Conservation (phyloP, 2,888 invertebrate genomes). For the Lasius platythorax region DNA sequence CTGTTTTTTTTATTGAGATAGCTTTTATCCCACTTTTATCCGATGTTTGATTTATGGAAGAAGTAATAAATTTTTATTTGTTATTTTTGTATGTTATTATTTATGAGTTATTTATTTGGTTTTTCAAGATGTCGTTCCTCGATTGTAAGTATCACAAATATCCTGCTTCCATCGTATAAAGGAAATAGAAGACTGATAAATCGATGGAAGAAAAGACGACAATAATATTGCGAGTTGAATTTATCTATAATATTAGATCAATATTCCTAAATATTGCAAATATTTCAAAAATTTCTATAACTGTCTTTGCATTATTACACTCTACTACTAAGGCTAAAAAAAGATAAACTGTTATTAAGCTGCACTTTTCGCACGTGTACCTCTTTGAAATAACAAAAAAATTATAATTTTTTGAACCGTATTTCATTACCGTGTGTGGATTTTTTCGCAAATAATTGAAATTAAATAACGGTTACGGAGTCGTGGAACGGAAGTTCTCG, state of each 20-base stretch:
- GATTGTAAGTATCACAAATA: not conserved
- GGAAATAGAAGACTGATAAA: not conserved
- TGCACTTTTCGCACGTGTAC: not conserved
- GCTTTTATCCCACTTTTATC: not conserved
- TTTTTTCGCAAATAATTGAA: not conserved
- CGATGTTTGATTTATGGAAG: not conserved
- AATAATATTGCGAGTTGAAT: not conserved
- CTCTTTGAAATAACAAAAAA: not conserved
- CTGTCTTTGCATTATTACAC: not conserved
- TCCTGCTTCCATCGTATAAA: not conserved
- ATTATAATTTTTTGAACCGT: not conserved
- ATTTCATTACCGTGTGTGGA: not conserved
- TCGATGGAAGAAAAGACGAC: not conserved
- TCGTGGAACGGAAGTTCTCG: not conserved
- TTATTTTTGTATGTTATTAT: not conserved
- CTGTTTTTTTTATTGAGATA: not conserved
- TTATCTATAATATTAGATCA: not conserved
- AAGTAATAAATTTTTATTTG: not conserved
- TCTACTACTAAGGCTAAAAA: not conserved
- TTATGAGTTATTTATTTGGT: not conserved
- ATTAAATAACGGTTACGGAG: slow-evolving; percentile 17
- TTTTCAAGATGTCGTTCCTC: not conserved
- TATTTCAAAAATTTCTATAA: not conserved
- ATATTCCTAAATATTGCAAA: not conserved
- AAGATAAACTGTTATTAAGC: not conserved